Base-by-base conservation (phyloP, 2,888 invertebrate genomes). In the Drosophila infuscata region DNA sequence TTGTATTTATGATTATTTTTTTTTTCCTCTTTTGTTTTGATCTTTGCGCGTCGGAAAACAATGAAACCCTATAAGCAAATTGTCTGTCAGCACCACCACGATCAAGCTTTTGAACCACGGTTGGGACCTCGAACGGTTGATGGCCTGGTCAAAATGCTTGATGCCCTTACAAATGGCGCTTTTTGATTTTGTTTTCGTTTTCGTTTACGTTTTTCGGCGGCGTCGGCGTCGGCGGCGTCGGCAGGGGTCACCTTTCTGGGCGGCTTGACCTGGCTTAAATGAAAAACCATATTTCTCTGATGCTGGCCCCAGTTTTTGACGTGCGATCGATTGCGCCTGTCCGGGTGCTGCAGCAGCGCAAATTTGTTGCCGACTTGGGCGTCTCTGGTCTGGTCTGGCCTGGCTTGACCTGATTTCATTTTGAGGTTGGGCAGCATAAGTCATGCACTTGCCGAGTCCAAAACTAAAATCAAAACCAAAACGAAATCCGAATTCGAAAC, bases 291-390 rank as follows among this genome's bases (percentile, higher is more conserved):
- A 88, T 90, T 87, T 89, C 84, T 87, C 72, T 53, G 69, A 64
- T 54, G 82, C 70, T 88, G 85, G 90, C 88, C 81, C 90, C 85
- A 89, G 85, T 86, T 86, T 86, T 74, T 86, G 85, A 86, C 85
- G 85, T 89, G 86, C 85, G 85, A 86, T 86, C 85, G 85, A 86
- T 86, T 86, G 89, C 89, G 89, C 74, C 88, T 88, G 89, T 89
- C 88, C 61, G 66, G 52, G 57, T 64, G 82, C 75, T 79, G 70
- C 53, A 71, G 74, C 74, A 73, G 77, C 77, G 85, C 85, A 88
- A 85, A 85, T 85, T 85, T 85, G 84, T 88, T 83, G 80, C 70
- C 72, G 73, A 77, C 79, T 63, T 70, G 61, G 61, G 61, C 75
- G 77, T 79, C 78, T 66, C 69, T 51, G 66, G 64, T 43, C 48